Evolutionary conservation across 1,140 invertebrate genomes (phyloP).

Genomic region (Aphelinus certus): DNA sequence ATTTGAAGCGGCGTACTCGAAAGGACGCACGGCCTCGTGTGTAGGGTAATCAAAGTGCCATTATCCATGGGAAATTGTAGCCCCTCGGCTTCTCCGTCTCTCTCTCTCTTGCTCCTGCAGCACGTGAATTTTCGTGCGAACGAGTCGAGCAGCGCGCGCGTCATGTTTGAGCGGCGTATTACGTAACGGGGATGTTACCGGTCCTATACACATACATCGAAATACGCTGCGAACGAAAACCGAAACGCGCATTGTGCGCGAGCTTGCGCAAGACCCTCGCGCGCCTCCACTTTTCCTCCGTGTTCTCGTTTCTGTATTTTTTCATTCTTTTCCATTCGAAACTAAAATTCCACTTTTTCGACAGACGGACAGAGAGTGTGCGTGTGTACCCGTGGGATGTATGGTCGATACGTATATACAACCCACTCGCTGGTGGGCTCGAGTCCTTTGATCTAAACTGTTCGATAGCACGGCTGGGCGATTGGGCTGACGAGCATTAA

Average conservation of each 20-base stretch:
- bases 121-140: conserved; percentile 5
- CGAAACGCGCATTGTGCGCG: background rate
- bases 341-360: no score
- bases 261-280: no score
- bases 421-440: no score
- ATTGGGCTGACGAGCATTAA: background rate
- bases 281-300: no score
- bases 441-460: no score
- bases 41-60: conserved; percentile 64
- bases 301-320: no score
- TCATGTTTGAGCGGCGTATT: background rate
- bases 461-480: no score
- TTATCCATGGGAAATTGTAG: conserved; percentile 65
- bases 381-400: no score
- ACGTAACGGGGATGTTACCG: background rate
- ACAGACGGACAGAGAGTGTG: no score
- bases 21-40: conserved; percentile 22
- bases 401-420: no score
- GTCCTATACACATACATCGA: background rate
- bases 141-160: background rate
- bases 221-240: background rate
- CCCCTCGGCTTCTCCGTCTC: conserved; percentile 41
- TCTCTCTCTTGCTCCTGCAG: background rate
- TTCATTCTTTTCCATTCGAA: no score
- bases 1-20: background rate